Evolutionary conservation across 2,113 vertebrate species (phyloP).

Genomic region (Ailuropoda melanoleuca): DNA sequence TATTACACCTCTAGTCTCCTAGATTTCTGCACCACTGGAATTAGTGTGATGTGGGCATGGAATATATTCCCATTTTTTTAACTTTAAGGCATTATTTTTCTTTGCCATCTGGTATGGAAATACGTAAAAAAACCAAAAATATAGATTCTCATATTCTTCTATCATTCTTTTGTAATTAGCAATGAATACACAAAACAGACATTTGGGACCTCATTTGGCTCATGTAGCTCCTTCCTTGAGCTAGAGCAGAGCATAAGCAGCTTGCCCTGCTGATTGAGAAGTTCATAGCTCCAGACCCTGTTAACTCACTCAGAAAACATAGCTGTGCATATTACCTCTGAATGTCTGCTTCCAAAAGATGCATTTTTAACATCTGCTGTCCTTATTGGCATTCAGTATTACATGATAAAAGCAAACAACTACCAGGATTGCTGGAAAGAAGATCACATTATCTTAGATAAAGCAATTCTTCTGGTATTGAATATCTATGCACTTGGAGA

Average conservation of each 20-base stretch:
- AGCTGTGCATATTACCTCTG: background rate
- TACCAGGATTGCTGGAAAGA: background rate
- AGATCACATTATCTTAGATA: background rate
- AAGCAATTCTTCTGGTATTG: constrained; percentile 50
- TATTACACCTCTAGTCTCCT: background rate
- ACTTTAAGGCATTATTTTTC: background rate
- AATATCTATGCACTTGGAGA: constrained; percentile 40
- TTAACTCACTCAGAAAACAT: background rate
- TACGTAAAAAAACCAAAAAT: background rate
- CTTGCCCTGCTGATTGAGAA: background rate
- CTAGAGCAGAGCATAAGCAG: background rate
- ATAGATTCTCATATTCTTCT: background rate
- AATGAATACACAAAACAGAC: background rate
- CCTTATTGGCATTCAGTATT: background rate
- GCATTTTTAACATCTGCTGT: constrained; percentile 28
- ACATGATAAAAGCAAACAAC: constrained; percentile 23
- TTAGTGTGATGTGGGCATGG: background rate
- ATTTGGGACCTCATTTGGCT: background rate
- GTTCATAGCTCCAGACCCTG: background rate
- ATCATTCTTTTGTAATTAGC: background rate
- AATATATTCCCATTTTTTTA: background rate
- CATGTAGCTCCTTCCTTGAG: background rate
- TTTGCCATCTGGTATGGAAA: background rate
- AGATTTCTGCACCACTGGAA: background rate
- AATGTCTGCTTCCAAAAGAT: background rate